A percentile compares a stretch with the other conserved stretches of the same genome.
Evolutionary conservation across 2,113 vertebrate genomes (phyloP).

Genomic region (Siniperca knerii): DNA sequence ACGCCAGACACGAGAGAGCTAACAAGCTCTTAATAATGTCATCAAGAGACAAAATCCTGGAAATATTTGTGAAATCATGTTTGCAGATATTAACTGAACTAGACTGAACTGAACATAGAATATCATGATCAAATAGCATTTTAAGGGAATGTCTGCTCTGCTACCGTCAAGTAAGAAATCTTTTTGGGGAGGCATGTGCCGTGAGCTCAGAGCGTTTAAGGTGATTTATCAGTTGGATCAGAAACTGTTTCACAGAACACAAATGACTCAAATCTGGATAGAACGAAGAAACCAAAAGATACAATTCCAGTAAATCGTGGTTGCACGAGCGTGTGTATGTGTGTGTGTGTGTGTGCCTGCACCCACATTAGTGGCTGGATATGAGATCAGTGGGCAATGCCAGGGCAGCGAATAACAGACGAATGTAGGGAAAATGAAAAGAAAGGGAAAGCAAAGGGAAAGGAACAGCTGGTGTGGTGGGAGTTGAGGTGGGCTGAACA

Average conservation of each 20-base stretch:
- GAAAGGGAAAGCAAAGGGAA: constrained; percentile 29
- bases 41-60: constrained; percentile 8
- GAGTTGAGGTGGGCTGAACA: constrained; percentile 57
- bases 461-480: constrained; percentile 73
- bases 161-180: not conserved
- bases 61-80: constrained; percentile 21
- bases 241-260: constrained; percentile 7
- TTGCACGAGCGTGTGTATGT: not conserved
- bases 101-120: not conserved
- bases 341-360: constrained; percentile 26
- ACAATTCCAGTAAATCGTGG: not conserved
- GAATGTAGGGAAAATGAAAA: constrained; percentile 29
- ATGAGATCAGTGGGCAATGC: constrained; percentile 33
- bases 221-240: constrained; percentile 12
- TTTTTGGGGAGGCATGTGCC: not conserved
- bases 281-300: not conserved
- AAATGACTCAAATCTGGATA: constrained; percentile 17
- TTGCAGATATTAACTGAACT: constrained; percentile 2
- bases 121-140: not conserved
- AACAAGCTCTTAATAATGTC: constrained; percentile 8
- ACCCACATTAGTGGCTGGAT: constrained; percentile 31
- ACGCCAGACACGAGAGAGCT: constrained; percentile 5
- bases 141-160: not conserved
- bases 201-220: not conserved
- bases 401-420: constrained; percentile 42